phyloP scores from a whole-genome alignment of 1,140 invertebrate species.

The Drosophila fuyamai region DNA sequence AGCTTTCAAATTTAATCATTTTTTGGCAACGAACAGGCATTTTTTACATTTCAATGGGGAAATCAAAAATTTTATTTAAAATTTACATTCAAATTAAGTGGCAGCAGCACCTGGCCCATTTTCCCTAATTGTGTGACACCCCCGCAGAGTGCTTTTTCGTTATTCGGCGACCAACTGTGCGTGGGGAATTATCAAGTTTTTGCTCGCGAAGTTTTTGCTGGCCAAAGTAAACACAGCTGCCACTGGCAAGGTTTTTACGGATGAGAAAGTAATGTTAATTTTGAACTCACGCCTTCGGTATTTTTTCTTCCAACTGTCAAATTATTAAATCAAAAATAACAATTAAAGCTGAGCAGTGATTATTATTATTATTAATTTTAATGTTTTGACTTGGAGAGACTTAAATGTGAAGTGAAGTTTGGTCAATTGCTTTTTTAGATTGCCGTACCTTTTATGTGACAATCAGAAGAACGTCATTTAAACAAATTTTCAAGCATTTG shows the following conservation, averaged over 20 bases:
- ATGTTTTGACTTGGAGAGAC: not conserved
- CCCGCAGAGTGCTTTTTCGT: conserved; percentile 11
- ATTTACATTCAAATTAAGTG: conserved; percentile 24
- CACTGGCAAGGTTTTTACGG: conserved; percentile 2
- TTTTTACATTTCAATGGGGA: conserved; percentile 18
- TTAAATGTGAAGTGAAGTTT: not conserved
- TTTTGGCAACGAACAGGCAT: not conserved
- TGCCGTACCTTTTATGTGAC: not conserved
- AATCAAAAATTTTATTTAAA: conserved; percentile 38
- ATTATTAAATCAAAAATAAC: too few relatives aligned
- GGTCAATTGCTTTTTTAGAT: not conserved
- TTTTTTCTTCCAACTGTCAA: not conserved
- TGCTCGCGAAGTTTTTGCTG: conserved; percentile 12
- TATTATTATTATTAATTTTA: too few relatives aligned
- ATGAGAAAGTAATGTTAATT: conserved; percentile 5
- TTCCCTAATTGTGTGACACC: conserved; percentile 29
- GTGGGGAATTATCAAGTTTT: conserved; percentile 40
- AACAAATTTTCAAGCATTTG: conserved; percentile 36
- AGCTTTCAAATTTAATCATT: not conserved
- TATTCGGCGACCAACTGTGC: conserved; percentile 12
- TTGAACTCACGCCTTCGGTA: not conserved
- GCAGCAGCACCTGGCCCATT: conserved; percentile 25
- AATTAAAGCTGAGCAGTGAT: too few relatives aligned
- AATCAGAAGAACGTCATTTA: not conserved
- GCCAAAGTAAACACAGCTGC: conserved; percentile 29